A percentile compares a stretch with the other conserved stretches of the same genome.
phyloP scores from a whole-genome alignment of 2,797 vertebrate genomes.

The Acridotheres tristis region DNA sequence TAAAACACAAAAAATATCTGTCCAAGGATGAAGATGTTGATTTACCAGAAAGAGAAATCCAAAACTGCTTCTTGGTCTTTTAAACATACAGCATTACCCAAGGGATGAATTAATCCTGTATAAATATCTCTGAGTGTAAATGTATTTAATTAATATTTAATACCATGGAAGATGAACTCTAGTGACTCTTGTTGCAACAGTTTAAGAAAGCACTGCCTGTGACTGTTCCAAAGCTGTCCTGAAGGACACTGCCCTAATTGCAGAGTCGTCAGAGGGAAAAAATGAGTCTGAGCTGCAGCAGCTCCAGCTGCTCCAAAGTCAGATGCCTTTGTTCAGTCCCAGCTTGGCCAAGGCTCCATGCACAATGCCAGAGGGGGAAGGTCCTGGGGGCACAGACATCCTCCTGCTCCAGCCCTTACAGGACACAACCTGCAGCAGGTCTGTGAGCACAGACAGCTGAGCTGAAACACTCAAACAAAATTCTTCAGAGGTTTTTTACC shows the following conservation, averaged over 20 bases:
- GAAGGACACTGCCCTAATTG: background rate
- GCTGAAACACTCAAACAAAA: background rate
- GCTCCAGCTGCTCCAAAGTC: background rate
- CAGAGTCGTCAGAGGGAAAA: rapidly evolving
- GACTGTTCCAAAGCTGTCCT: background rate
- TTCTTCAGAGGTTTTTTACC: background rate
- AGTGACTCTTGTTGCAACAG: background rate
- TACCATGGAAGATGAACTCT: background rate
- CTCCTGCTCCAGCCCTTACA: background rate
- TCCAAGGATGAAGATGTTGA: background rate
- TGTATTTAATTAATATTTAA: constrained; percentile 21
- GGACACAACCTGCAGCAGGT: background rate
- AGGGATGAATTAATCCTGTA: background rate
- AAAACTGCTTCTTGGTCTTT: background rate
- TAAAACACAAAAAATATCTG: background rate
- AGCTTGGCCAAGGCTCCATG: rapidly evolving
- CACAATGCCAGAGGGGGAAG: background rate
- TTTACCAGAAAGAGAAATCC: background rate
- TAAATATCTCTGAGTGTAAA: background rate
- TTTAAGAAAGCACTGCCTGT: background rate
- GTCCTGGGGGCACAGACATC: background rate
- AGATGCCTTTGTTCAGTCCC: background rate
- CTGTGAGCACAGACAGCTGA: background rate
- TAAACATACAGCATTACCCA: background rate
- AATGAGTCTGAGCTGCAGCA: background rate